phyloP scores from a whole-genome alignment of 2,888 invertebrate genomes.

The Pyrocoelia pectoralis region DNA sequence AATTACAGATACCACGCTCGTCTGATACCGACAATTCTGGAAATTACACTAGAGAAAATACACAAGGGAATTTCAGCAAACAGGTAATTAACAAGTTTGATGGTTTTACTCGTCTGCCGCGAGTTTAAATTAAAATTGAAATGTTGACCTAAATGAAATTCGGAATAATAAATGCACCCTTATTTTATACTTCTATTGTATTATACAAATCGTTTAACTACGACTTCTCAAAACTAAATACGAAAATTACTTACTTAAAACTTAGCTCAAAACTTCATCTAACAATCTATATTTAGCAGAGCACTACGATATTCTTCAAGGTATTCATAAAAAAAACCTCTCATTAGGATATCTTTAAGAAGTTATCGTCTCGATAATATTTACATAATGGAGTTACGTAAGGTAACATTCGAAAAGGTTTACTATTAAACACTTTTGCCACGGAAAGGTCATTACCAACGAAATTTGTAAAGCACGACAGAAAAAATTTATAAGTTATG shows the following conservation, averaged over 20 bases:
- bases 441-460: too few species aligned
- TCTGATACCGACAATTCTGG: conserved; percentile 60
- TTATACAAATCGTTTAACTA: conserved; percentile 17
- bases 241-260: conserved; percentile 5
- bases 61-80: conserved; percentile 60
- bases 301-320: too few species aligned
- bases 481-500: too few species aligned
- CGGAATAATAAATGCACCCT: conserved; percentile 45
- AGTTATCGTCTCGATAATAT: too few species aligned
- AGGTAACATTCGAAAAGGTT: too few species aligned
- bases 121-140: conserved; percentile 57
- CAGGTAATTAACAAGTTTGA: conserved; percentile 62
- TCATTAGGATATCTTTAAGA: too few species aligned
- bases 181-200: conserved; percentile 33
- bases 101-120: conserved; percentile 57
- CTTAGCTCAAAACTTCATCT: too few species aligned
- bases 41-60: conserved; percentile 59
- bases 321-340: too few species aligned
- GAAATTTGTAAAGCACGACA: too few species aligned
- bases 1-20: conserved; percentile 55
- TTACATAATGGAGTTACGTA: too few species aligned
- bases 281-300: too few species aligned
- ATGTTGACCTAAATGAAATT: conserved; percentile 54
- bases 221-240: conserved; percentile 10
- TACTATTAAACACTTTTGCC: too few species aligned